Evolutionary conservation across 1,140 invertebrate species (phyloP).

Genomic region (Scaptomyza graminum): DNA sequence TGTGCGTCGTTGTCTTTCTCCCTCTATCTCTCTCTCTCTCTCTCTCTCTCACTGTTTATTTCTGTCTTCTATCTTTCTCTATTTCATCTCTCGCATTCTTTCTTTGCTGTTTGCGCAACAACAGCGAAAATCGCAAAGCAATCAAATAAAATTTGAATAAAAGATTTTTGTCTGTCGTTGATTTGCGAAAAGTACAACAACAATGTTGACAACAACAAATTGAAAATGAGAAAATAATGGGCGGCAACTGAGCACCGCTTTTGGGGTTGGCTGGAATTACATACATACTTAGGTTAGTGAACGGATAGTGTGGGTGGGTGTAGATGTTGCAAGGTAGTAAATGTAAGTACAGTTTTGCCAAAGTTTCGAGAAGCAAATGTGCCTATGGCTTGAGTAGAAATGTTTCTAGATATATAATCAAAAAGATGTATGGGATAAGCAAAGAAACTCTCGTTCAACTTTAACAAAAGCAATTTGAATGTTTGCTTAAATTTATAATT

Average conservation of each 20-base stretch:
- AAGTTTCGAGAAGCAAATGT: slow-evolving; percentile 7
- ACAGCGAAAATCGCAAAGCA: slow-evolving; percentile 80
- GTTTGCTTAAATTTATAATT: not conserved
- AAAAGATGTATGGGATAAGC: too few species aligned
- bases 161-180: slow-evolving; percentile 82
- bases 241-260: slow-evolving; percentile 52
- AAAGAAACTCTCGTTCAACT: not conserved
- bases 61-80: not conserved
- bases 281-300: slow-evolving; percentile 4
- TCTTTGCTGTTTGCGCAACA: slow-evolving; percentile 37
- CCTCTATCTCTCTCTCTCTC: slow-evolving; percentile 10
- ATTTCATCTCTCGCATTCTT: not conserved
- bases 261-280: slow-evolving; percentile 10
- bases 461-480: not conserved
- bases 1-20: slow-evolving; percentile 29
- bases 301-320: slow-evolving; percentile 1
- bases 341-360: slow-evolving; percentile 52
- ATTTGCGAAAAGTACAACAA: slow-evolving; percentile 72
- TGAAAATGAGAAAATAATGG: slow-evolving; percentile 62
- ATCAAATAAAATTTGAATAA: slow-evolving; percentile 83
- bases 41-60: not conserved
- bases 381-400: too few species aligned
- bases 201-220: slow-evolving; percentile 24
- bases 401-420: too few species aligned
- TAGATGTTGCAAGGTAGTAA: slow-evolving; percentile 9